Percentiles rank a stretch among this genome's conserved stretches.
phyloP scores from a whole-genome alignment of 2,113 vertebrate species.

The Amphilophus citrinellus region DNA sequence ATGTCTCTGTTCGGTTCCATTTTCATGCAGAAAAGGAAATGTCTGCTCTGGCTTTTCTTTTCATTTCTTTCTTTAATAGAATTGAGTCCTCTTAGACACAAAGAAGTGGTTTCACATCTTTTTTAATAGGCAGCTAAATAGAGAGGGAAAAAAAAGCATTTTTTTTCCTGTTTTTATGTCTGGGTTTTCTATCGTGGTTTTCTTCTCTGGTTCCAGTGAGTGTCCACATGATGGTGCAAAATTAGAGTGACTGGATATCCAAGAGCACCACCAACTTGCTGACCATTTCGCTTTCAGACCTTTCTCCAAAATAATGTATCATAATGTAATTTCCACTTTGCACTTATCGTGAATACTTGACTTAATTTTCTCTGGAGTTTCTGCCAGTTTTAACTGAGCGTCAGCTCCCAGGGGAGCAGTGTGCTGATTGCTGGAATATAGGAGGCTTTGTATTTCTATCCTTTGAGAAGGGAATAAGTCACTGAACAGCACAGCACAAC shows the following conservation, averaged over 20 bases:
- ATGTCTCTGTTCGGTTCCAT: neutral
- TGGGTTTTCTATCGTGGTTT: neutral
- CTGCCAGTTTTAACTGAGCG: neutral
- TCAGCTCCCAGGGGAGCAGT: neutral
- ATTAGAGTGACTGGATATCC: neutral
- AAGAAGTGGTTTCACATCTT: neutral
- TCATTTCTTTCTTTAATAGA: neutral
- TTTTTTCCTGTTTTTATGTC: neutral
- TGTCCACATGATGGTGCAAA: neutral
- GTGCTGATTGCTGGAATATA: neutral
- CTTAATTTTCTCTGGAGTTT: neutral
- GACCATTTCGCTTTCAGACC: neutral
- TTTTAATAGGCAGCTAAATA: neutral
- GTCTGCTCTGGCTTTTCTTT: neutral
- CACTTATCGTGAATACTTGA: neutral
- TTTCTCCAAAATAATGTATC: neutral
- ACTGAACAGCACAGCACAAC: neutral
- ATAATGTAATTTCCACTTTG: neutral
- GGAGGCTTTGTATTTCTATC: neutral
- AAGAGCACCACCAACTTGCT: neutral
- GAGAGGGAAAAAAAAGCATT: neutral
- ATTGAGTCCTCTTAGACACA: neutral
- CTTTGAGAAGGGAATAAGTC: conserved; percentile 9
- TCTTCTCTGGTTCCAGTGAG: neutral
- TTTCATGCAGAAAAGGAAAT: neutral